These are phyloP conservation scores for Oxyscelio sp. DNA, from an alignment of 2,888 invertebrate genomes.

Conservation along the genomic window DNA sequence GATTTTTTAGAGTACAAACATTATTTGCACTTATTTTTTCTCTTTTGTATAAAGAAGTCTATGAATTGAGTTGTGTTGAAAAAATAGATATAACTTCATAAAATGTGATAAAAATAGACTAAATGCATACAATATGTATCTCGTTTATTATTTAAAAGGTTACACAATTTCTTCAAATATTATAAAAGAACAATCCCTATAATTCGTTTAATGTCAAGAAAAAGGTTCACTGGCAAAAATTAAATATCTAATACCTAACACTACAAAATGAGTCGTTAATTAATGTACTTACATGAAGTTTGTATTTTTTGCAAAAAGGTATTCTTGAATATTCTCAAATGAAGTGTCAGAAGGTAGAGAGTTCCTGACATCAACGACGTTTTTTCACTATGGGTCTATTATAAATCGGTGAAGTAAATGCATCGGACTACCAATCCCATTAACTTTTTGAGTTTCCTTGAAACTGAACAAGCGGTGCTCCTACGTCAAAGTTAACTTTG, in stretches of 20 bases:
- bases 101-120: constrained; percentile 43
- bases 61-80: neutral
- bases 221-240: too few species aligned
- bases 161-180: neutral
- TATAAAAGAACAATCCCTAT: neutral
- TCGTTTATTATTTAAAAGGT: constrained; percentile 5
- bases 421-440: constrained; percentile 17
- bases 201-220: too few species aligned
- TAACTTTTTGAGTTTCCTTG: constrained; percentile 37
- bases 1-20: too few species aligned
- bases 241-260: too few species aligned
- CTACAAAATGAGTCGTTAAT: too few species aligned
- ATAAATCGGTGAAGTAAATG: constrained; percentile 22
- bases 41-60: constrained; percentile 16
- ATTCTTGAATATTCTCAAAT: constrained; percentile 2
- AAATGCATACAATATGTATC: constrained; percentile 26
- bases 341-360: constrained; percentile 33
- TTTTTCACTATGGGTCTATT: constrained; percentile 32
- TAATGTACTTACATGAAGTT: constrained; percentile 51
- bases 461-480: constrained; percentile 38
- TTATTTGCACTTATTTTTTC: too few species aligned
- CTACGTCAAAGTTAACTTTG: constrained; percentile 65
- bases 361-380: constrained; percentile 1
- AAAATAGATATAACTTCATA: constrained; percentile 30
- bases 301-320: neutral